phyloP scores from a whole-genome alignment of 1,140 invertebrate genomes.

The Polypedilum pembai region DNA sequence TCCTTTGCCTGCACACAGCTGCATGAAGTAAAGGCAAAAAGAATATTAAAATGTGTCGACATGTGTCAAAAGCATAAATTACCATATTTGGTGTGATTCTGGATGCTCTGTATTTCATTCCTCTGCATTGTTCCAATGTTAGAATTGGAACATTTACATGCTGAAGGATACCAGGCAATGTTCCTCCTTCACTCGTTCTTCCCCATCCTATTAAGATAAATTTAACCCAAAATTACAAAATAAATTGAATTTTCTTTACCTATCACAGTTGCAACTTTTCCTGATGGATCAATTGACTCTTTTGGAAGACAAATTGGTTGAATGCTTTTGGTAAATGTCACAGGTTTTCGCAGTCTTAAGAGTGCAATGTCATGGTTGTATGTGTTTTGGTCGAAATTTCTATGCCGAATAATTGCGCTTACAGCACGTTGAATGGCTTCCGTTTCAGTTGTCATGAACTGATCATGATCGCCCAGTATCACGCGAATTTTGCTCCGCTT shows the following conservation, averaged over 20 bases:
- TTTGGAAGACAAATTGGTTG: conserved; percentile 70
- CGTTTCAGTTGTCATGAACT: conserved; percentile 65
- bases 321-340: conserved; percentile 68
- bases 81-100: conserved; percentile 74
- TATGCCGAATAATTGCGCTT: conserved; percentile 65
- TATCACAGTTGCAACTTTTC: conserved; percentile 45
- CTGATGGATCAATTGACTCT: conserved; percentile 58
- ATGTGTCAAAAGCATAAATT: conserved; percentile 28
- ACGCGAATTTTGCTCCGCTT: conserved; percentile 70
- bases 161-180: conserved; percentile 66
- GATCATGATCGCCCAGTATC: conserved; percentile 73
- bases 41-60: neutral
- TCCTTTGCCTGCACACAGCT: conserved; percentile 65
- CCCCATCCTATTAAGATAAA: conserved; percentile 65
- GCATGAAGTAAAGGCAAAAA: conserved; percentile 32
- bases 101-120: conserved; percentile 71
- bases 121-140: conserved; percentile 64
- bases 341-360: conserved; percentile 64
- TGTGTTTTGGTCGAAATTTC: conserved; percentile 71
- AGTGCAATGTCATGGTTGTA: conserved; percentile 84
- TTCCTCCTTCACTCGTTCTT: conserved; percentile 68
- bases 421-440: conserved; percentile 69
- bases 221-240: neutral
- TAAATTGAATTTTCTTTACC: neutral
- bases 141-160: conserved; percentile 79